phyloP scores from a whole-genome alignment of 1,140 invertebrate species.

The Apis mellifera region DNA sequence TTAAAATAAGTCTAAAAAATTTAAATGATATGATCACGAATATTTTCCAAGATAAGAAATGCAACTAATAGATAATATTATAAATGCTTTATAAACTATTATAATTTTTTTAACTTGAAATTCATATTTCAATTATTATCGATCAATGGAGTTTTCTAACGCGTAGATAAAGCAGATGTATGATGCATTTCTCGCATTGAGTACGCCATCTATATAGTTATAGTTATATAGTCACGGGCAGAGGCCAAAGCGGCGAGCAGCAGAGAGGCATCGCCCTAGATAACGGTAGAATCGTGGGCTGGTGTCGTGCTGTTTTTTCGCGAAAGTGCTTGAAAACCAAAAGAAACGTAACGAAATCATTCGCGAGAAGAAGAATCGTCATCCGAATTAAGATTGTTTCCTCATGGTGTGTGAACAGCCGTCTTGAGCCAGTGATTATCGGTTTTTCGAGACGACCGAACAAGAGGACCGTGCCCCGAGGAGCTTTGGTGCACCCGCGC shows the following conservation, averaged over 20 bases:
- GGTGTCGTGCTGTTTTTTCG: conserved; percentile 57
- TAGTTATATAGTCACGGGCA: conserved; percentile 31
- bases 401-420: conserved; percentile 12
- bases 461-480: conserved; percentile 40
- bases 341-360: conserved; percentile 15
- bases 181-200: not conserved
- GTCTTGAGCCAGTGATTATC: conserved; percentile 33
- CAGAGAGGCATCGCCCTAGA: conserved; percentile 79
- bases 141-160: not conserved
- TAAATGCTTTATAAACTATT: not conserved
- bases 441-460: conserved; percentile 27
- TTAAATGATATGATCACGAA: not conserved
- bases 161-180: not conserved
- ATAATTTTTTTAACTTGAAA: conserved; percentile 8
- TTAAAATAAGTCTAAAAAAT: not conserved
- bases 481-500: conserved; percentile 30
- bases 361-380: not conserved
- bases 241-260: conserved; percentile 66
- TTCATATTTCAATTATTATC: not conserved
- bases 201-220: conserved; percentile 13
- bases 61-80: not conserved
- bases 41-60: not conserved
- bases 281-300: conserved; percentile 78
- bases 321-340: conserved; percentile 52
- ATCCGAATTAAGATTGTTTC: conserved; percentile 8